phyloP scores from a whole-genome alignment of 2,888 invertebrate species.

The Clivina fossor region DNA sequence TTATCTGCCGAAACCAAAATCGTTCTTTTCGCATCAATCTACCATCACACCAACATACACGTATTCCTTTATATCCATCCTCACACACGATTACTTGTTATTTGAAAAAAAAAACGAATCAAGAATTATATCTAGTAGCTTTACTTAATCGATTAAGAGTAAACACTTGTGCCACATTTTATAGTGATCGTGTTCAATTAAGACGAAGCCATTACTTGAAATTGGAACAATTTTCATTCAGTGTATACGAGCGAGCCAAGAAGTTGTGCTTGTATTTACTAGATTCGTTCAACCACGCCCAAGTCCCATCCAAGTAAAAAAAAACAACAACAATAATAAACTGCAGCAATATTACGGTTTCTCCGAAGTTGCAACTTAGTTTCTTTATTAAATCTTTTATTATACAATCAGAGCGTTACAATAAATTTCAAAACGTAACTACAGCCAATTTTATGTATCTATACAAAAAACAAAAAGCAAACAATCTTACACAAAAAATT shows the following conservation, averaged over 20 bases:
- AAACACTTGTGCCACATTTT: constrained; percentile 15
- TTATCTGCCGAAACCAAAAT: no score
- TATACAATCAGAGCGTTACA: no score
- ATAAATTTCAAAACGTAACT: no score
- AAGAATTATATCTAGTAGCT: constrained; percentile 3
- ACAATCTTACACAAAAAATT: no score
- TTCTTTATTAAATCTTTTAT: constrained; percentile 14
- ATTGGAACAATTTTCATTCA: constrained; percentile 20
- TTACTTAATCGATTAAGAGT: constrained; percentile 15
- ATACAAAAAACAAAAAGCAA: no score
- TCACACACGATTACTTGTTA: no score
- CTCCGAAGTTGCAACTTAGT: neutral
- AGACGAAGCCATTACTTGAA: constrained; percentile 14
- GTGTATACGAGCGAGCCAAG: constrained; percentile 4
- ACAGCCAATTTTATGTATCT: no score
- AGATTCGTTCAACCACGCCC: constrained; percentile 2
- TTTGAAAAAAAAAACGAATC: no score
- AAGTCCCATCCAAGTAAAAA: constrained; percentile 1
- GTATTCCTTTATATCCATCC: no score
- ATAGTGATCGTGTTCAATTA: constrained; percentile 12
- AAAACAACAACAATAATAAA: constrained; percentile 9
- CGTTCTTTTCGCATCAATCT: no score
- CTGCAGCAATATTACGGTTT: neutral
- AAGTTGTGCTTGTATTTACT: neutral
- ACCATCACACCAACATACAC: no score